Evolutionary conservation across 1,140 invertebrate genomes (phyloP).

Genomic region (Aradophagus sp.): DNA sequence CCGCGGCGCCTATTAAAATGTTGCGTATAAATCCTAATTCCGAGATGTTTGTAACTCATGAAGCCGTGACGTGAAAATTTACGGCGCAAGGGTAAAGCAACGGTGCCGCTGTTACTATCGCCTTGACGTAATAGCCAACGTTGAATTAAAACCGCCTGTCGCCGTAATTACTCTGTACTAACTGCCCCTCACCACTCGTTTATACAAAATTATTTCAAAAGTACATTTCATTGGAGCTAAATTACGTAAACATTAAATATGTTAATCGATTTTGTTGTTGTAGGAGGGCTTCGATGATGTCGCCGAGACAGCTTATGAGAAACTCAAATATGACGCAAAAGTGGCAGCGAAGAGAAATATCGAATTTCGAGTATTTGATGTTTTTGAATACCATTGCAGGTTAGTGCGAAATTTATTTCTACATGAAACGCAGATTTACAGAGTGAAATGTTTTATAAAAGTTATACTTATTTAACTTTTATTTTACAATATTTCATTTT

Average conservation of each 20-base stretch:
- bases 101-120: conserved; percentile 37
- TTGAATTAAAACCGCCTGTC: conserved; percentile 51
- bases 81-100: conserved; percentile 51
- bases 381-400: conserved; percentile 99
- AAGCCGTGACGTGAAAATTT: conserved; percentile 61
- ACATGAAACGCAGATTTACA: too few species aligned
- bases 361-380: conserved; percentile 99
- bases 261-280: conserved; percentile 62
- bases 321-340: conserved; percentile 99
- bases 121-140: conserved; percentile 52
- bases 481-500: too few species aligned
- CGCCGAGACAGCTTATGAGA: conserved; percentile 96
- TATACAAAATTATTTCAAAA: conserved; percentile 11
- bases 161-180: conserved; percentile 58
- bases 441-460: too few species aligned
- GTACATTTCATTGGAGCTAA: too few species aligned
- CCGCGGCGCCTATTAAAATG: conserved; percentile 61
- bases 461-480: too few species aligned
- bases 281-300: conserved; percentile 98
- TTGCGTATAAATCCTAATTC: conserved; percentile 66
- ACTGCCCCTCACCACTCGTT: conserved; percentile 15
- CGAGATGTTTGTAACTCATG: conserved; percentile 60
- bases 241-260: too few species aligned
- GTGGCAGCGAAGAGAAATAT: conserved; percentile 98
- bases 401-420: too few species aligned